A percentile compares a stretch with the other conserved stretches of the same genome.
phyloP scores from a whole-genome alignment of 1,140 invertebrate species.

The Trypoxylus dichotomus region DNA sequence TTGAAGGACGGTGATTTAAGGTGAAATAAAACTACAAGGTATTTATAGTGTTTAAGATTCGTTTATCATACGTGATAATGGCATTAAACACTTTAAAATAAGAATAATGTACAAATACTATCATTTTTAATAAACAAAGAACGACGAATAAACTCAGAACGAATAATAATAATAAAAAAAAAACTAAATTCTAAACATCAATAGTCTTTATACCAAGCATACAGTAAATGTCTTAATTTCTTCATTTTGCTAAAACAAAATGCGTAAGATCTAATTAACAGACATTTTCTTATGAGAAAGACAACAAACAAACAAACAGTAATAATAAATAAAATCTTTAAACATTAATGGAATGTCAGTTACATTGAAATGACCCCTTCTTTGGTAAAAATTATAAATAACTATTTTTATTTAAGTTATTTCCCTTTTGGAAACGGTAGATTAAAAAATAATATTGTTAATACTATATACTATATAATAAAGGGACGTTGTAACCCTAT shows the following conservation, averaged over 20 bases:
- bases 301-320: neutral
- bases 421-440: too few relatives aligned
- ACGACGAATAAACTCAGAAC: constrained; percentile 10
- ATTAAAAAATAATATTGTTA: too few relatives aligned
- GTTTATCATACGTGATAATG: constrained; percentile 19
- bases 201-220: neutral
- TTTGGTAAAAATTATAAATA: constrained; percentile 18
- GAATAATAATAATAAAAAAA: neutral
- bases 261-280: neutral
- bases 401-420: neutral
- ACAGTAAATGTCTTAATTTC: neutral
- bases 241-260: neutral
- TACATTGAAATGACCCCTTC: constrained; percentile 16
- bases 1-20: too few relatives aligned
- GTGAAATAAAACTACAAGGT: neutral
- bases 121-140: neutral
- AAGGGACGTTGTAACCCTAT: neutral
- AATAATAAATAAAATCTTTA: constrained; percentile 16
- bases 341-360: constrained; percentile 14
- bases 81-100: constrained; percentile 12
- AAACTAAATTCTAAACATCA: neutral
- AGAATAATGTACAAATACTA: neutral
- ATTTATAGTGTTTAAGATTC: constrained; percentile 19
- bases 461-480: neutral
- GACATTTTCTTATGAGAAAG: neutral